Evolutionary conservation across 2,797 vertebrate species (phyloP), one percentile per base, ranked within the genome.

Genomic region (Holocentrus rufus): DNA sequence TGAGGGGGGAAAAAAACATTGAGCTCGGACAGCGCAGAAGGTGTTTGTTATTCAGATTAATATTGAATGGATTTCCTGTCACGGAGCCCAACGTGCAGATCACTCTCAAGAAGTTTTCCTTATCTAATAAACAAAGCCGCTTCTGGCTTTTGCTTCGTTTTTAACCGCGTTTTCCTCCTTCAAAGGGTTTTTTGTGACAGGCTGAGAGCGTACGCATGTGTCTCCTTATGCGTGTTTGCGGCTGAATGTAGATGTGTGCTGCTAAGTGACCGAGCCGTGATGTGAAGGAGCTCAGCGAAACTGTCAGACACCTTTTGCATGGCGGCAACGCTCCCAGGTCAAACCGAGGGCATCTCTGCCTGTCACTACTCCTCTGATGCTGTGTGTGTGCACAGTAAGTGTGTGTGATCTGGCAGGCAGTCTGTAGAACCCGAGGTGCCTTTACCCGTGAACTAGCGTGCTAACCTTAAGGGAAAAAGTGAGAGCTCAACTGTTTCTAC

Each of bases 241-340:
- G 4, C 10, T 59, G 39, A 23, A 7, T 61, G 58, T 61, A 22
- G 2, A 25, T 69, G 72, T 61, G 39, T 74, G 71, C 74, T 6
- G 1, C 54, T 49, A 34, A 72, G 70, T 53, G 79, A 82, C 74
- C 36, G 72, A 72, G 64, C 67, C 17, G 15, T 77, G 61, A 72
- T 69, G 81, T 13, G 27, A 55, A 65, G 76, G 64, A 83, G 74
- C 58, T 76, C 82, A 79, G 75, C 74, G 79, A 81, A 83, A 82
- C 90, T 94, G 90, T 93, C 93, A 90, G 73, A 83, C 66, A 57
- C 25, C 83, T 81, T 85, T 80, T 87, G 88, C 85, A 79, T 86
- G 81, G 83, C 20, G n/a, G 79, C 62, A 25, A 57, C 13, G 63
- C 74, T 85, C 70, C 53, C 73, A 80, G 90, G 89, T 93, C 92